phyloP scores from a whole-genome alignment of 2,113 vertebrate genomes.

The Austrofundulus limnaeus region DNA sequence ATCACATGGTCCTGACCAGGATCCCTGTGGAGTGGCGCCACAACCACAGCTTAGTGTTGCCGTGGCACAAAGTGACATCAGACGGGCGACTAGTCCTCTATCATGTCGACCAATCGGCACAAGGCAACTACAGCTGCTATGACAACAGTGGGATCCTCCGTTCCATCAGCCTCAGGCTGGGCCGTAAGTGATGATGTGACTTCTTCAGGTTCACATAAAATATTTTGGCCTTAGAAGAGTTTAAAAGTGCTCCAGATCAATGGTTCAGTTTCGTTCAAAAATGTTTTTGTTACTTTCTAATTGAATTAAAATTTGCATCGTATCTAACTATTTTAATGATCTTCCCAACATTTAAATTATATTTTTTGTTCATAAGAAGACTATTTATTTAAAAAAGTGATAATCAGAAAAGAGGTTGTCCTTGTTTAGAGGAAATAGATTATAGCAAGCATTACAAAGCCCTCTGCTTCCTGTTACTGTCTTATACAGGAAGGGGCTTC shows the following conservation, averaged over 20 bases:
- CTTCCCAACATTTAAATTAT: not conserved
- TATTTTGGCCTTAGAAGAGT: not conserved
- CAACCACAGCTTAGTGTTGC: conserved; percentile 61
- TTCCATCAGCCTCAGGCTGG: conserved; percentile 70
- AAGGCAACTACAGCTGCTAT: conserved; percentile 83
- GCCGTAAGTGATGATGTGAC: conserved; percentile 71
- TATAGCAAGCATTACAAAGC: conserved; percentile 55
- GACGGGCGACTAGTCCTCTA: conserved; percentile 71
- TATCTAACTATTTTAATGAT: not conserved
- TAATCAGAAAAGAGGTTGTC: conserved; percentile 12
- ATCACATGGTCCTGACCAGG: conserved; percentile 53
- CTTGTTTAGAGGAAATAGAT: conserved; percentile 33
- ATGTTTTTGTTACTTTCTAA: not conserved
- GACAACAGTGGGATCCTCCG: conserved; percentile 62
- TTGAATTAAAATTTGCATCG: not conserved
- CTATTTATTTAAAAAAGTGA: not conserved
- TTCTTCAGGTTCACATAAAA: conserved; percentile 6
- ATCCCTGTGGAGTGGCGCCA: conserved; percentile 72
- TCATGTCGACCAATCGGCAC: conserved; percentile 60
- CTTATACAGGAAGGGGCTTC: conserved; percentile 62
- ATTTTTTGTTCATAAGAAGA: not conserved
- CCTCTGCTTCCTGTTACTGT: conserved; percentile 61
- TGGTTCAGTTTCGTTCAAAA: conserved; percentile 5
- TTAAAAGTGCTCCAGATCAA: not conserved
- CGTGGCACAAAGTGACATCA: conserved; percentile 56